Conservation (phyloP, 2,888 invertebrate genomes). For the Eupsilia transversa region DNA sequence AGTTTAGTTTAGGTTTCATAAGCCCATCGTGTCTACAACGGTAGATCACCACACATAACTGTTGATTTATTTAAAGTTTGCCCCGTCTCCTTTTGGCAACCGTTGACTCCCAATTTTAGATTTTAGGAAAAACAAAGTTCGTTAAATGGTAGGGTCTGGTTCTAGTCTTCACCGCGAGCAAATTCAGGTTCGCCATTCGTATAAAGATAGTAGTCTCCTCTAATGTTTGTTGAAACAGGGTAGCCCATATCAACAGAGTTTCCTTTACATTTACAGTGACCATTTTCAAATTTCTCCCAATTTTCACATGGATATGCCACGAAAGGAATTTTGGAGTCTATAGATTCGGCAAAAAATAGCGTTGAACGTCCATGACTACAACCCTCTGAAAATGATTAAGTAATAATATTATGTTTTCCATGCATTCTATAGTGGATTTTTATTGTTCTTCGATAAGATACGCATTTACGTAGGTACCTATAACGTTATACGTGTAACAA, state of each 20-base stretch:
- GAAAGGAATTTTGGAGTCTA: conserved; percentile 89
- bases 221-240: conserved; percentile 70
- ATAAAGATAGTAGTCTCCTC: conserved; percentile 91
- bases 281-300: conserved; percentile 85
- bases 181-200: conserved; percentile 91
- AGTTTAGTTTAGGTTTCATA: no score
- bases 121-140: neutral
- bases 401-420: neutral
- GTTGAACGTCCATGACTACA: conserved; percentile 93
- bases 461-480: neutral
- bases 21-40: no score
- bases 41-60: no score
- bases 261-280: conserved; percentile 84
- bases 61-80: neutral
- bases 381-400: conserved; percentile 88
- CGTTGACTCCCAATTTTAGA: neutral
- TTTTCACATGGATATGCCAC: conserved; percentile 90
- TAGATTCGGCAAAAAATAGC: conserved; percentile 92
- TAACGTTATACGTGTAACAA: neutral
- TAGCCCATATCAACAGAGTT: conserved; percentile 90
- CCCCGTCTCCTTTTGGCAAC: neutral
- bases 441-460: neutral
- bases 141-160: neutral
- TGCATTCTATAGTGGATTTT: neutral
- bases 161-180: conserved; percentile 78